These are phyloP conservation scores for Triops cancriformis DNA, from an alignment of 1,140 invertebrate species.

Conservation along the genomic window DNA sequence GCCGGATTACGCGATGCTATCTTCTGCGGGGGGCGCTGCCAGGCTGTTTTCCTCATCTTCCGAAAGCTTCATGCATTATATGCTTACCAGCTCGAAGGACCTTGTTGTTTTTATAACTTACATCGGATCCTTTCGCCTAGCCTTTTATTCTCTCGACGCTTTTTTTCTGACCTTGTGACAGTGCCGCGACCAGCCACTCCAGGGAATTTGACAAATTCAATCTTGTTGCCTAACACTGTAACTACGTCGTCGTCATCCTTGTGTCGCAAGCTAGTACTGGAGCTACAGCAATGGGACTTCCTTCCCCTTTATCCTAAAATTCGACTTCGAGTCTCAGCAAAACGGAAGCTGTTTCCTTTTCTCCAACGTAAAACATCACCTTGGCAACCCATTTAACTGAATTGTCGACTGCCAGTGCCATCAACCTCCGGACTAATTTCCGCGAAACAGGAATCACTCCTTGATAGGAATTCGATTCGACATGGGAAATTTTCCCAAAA, in stretches of 20 bases:
- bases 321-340: neutral
- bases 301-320: neutral
- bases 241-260: constrained; percentile 1
- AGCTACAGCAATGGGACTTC: neutral
- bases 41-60: neutral
- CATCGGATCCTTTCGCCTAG: neutral
- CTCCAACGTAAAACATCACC: neutral
- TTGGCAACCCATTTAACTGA: constrained; percentile 7
- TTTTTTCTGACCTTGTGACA: neutral
- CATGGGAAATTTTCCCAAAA: neutral
- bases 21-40: neutral
- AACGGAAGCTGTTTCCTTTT: constrained; percentile 5
- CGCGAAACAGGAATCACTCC: neutral
- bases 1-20: neutral
- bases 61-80: constrained; percentile 2
- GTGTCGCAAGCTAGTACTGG: neutral
- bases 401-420: neutral
- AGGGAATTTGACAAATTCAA: constrained; percentile 11
- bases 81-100: constrained; percentile 5
- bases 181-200: neutral
- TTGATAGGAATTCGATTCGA: neutral
- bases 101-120: neutral
- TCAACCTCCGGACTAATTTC: neutral
- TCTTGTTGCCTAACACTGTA: constrained; percentile 13
- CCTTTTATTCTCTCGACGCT: neutral